Evolutionary conservation across 1,140 invertebrate genomes (phyloP).

Genomic region (Trichomalopsis sarcophagae): DNA sequence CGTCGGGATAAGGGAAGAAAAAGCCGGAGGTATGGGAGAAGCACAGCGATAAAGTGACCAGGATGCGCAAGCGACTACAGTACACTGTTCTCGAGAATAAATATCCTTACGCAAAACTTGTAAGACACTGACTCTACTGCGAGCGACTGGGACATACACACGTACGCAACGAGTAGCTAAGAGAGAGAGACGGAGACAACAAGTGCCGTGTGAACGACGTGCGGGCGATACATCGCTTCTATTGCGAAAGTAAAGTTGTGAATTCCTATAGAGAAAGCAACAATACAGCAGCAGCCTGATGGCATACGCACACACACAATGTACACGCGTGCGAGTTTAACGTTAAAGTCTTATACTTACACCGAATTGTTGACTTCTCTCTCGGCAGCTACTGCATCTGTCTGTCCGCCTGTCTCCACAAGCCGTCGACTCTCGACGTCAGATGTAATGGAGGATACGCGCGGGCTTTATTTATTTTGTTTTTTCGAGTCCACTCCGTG

Average conservation of each 20-base stretch:
- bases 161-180: background rate
- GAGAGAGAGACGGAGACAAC: constrained; percentile 1
- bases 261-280: constrained; percentile 49
- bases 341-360: background rate
- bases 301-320: background rate
- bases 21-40: background rate
- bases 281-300: background rate
- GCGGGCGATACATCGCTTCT: constrained; percentile 31
- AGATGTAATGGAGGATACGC: background rate
- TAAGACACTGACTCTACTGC: background rate
- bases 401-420: too few species aligned
- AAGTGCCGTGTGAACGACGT: constrained; percentile 39
- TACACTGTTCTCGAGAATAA: background rate
- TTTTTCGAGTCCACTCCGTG: background rate
- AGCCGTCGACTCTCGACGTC: background rate
- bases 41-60: constrained; percentile 7
- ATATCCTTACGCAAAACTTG: constrained; percentile 35
- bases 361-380: background rate
- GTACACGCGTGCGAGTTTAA: background rate
- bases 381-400: too few species aligned
- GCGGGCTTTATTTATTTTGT: background rate
- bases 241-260: constrained; percentile 48
- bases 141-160: background rate
- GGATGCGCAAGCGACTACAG: background rate
- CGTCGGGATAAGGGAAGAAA: background rate